Evolutionary conservation across 1,140 invertebrate species (phyloP), one percentile per base, ranked within the genome.

Genomic region (Eupeodes corollae): DNA sequence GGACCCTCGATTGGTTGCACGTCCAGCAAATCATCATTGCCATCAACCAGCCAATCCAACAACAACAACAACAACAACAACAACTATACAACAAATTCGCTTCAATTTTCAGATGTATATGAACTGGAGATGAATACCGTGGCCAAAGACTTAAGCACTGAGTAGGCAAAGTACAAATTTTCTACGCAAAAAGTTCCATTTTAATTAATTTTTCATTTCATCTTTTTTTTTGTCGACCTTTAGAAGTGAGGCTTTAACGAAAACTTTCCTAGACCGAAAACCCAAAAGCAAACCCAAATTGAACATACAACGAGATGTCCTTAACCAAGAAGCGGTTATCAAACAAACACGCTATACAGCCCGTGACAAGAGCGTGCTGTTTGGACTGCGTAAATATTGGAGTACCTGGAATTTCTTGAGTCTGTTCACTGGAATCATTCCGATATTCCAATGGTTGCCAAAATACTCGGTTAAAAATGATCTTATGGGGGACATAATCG

Each of bases 361-460:
- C 5, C 50, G 61, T n/a, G 63, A 66, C 46, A 67, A 67, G 49
- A 67, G 63, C 43, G 63, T 67, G 32, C 63, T 57, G 8, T 62
- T 54, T 13, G 58, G 55, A 5, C 18, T 67, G 34, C 50, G 50
- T 9, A 54, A 48, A 34, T 67, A 53, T 43, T 67, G 59, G 55
- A 37, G 47, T 1, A 53, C 54, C 31, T 67, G 59, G 50, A 62
- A 46, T 35, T 65, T 63, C 41, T 47, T 65, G n/a, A 48, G 56
- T 0, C 51, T 67, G 9, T 61, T 67, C 31, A 56, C 56, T 8
- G 62, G 60, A 45, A 38, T 63, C 1, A 55, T 88, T 37, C 86
- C 86, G 5, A 75, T 80, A 1, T 49, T 79, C 6, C 62, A 72
- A 56, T 88, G 86, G 86, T 58, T 90, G 14, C 79, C 77, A 32